Evolutionary conservation across 2,797 vertebrate genomes (phyloP), one percentile per base, ranked within the genome.

Genomic region (Galaxias olidus): DNA sequence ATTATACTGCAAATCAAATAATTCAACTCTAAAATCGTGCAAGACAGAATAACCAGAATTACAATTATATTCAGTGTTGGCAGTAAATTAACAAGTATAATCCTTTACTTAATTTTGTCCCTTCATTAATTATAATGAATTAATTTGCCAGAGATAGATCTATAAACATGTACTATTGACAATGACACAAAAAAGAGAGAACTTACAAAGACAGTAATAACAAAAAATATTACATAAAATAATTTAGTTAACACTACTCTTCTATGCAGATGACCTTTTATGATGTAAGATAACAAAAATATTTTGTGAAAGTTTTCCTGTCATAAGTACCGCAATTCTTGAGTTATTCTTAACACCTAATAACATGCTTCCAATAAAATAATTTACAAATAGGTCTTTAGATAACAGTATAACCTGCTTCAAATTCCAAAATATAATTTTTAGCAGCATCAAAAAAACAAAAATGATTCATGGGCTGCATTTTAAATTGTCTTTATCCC

Each of bases 191-290:
- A 46, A 7, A 17, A 40, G 10, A 30, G 20, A 62, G 52, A 69
- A 44, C n/a, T n/a, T n/a, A 48, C 44, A 59, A 63, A 71, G 59
- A 75, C 48, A 30, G 58, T 62, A 79, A 85, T 76, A 74, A 85
- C 63, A n/a, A 59, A 86, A 66, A 76, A 84, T 68, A 81, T 84
- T 73, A 89, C 67, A 73, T 73, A 83, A 63, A 91, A 91, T 92
- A 91, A 93, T 78, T 93, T 91, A 93, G 80, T 90, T 92, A 91
- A 90, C 83, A 88, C 56, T 79, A 82, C 75, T 78, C 75, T 62
- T 82, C 75, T 76, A 69, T 73, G 64, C 75, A 66, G 72, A 80
- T 85, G 78, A 90, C 83, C 82, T 87, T 81, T 75, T 80, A 57
- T 77, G 80, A 86, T 81, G 70, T 80, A 89, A 63, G 70, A 41